Base-by-base conservation (phyloP, 2,113 vertebrate genomes). In the Ondatra zibethicus region DNA sequence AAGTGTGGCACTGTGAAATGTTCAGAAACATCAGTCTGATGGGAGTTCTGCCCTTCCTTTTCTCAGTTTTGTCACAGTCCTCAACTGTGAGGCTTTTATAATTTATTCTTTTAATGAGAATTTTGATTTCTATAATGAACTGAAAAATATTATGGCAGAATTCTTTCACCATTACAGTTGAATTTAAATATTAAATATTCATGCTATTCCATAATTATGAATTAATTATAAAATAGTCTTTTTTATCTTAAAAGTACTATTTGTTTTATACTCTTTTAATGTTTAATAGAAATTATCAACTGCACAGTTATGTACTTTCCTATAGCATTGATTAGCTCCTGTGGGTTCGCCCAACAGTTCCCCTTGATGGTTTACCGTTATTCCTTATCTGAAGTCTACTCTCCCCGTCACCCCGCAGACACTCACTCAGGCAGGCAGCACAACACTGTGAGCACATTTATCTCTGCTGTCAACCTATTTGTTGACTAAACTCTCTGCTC, bases 131-230 rank as follows among this genome's bases (percentile, higher is more conserved):
- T 50, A 25, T 39, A 89, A 42, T 23, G 16, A 19, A 65, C 31
- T 65, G 76, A 89, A 75, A 88, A 82, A 31, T 39, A 7, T 86
- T 17, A 58, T 89, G 58, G 47, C 7, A 68, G 61, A 76, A 92
- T 58, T 86, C 68, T 42, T 89, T 89, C 45, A 66, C 27, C 21
- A 29, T 75, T 36, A 85, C 50, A 85, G 39, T 76, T 66, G 47
- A 76, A 36, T 84, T 85, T 85, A 91, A 52, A 91, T 58, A 85
- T 92, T 76, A 88, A 82, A 42, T 88, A 88, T 82, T 68, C 89
- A 94, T 82, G 61, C 42, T 68, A 76, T 72, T 58, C 33, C 4
- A 29, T 39, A 82, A 76, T 81, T 92, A 19, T 23, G 16, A 92
- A 76, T 76, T 70, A 47, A 47, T 88, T n/a, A 5, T 76, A 58